Evolutionary conservation across 2,797 vertebrate genomes (phyloP).

Genomic region (Falco biarmicus): DNA sequence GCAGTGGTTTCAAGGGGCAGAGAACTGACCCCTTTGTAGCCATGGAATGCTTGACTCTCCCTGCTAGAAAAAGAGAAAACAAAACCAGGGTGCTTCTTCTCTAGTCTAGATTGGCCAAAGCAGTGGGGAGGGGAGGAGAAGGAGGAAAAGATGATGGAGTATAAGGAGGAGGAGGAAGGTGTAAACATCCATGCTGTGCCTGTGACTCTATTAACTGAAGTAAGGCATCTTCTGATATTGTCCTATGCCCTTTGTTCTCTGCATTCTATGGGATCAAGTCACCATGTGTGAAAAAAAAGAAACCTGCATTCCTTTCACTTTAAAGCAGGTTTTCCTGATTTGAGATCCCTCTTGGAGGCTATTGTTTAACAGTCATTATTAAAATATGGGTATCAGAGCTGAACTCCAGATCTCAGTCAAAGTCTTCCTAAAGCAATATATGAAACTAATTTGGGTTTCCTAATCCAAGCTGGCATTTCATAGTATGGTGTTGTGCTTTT

Average conservation of each 20-base stretch:
- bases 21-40: not conserved
- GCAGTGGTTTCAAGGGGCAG: not conserved
- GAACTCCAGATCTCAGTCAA: not conserved
- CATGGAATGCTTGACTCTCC: not conserved
- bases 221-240: not conserved
- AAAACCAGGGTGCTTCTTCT: not conserved
- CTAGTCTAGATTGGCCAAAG: not conserved
- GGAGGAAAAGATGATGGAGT: not conserved
- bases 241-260: not conserved
- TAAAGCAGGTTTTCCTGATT: not conserved
- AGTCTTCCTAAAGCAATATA: not conserved
- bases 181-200: not conserved
- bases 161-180: not conserved
- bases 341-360: not conserved
- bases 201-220: not conserved
- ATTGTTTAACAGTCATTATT: not conserved
- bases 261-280: not conserved
- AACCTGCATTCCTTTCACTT: not conserved
- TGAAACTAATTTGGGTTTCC: not conserved
- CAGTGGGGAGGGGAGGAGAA: not conserved
- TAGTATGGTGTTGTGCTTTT: not conserved
- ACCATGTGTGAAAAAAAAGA: not conserved
- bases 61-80: not conserved
- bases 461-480: not conserved
- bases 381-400: not conserved